Evolutionary conservation across 2,888 invertebrate genomes (phyloP).

Genomic region (Pristionchus fissidentatus): DNA sequence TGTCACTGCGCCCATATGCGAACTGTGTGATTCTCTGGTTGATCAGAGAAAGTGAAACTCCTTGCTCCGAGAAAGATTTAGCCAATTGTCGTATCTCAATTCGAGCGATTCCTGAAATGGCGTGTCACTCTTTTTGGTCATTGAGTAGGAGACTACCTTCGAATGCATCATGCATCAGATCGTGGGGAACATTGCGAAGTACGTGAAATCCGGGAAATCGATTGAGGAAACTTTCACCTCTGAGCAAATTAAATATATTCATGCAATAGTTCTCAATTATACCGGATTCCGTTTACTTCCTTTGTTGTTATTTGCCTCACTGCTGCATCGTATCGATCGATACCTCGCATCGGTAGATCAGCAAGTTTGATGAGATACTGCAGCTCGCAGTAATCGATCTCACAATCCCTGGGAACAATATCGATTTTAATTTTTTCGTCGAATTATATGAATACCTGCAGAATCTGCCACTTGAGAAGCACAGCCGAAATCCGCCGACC

Average conservation of each 20-base stretch:
- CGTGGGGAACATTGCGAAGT: background rate
- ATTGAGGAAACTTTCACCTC: background rate
- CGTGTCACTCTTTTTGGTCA: background rate
- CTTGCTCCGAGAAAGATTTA: background rate
- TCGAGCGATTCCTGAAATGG: background rate
- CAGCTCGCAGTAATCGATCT: background rate
- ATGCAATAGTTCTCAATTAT: background rate
- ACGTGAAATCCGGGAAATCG: background rate
- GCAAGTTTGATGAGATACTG: background rate
- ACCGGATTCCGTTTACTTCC: background rate
- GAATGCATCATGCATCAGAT: background rate
- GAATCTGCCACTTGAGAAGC: slow-evolving; percentile 1
- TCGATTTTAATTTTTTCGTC: background rate
- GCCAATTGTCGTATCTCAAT: background rate
- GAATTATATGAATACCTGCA: background rate
- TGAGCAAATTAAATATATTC: background rate
- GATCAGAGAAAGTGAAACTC: background rate
- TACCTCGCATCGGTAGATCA: background rate
- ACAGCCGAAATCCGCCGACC: background rate
- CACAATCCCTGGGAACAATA: background rate
- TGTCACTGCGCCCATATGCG: background rate
- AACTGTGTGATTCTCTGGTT: background rate
- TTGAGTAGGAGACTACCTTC: background rate
- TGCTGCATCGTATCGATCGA: background rate
- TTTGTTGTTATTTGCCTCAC: background rate